Conservation (phyloP, 2,113 vertebrate species). For the Sula dactylatra region DNA sequence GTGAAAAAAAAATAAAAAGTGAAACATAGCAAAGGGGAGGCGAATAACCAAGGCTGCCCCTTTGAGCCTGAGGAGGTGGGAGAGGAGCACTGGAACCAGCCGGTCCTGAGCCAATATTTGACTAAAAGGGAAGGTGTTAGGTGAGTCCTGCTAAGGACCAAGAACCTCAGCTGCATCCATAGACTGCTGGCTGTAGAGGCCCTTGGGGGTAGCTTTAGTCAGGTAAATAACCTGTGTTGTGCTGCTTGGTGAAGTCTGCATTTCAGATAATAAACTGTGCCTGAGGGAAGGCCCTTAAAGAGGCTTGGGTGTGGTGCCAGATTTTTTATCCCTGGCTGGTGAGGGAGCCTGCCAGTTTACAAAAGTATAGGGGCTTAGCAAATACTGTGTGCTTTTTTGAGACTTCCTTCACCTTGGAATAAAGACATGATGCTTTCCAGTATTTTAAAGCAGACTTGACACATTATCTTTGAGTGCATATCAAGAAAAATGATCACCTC, state of each 20-base stretch:
- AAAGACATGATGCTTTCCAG: neutral
- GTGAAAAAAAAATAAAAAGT: neutral
- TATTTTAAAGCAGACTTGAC: neutral
- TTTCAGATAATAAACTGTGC: slow-evolving; percentile 3
- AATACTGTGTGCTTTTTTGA: neutral
- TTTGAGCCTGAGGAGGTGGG: neutral
- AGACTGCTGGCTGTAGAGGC: neutral
- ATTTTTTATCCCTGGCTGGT: neutral
- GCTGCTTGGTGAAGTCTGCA: neutral
- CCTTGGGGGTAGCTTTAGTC: neutral
- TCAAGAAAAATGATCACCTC: neutral
- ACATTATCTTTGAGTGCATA: neutral
- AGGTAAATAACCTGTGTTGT: neutral
- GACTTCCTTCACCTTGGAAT: neutral
- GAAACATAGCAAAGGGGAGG: neutral
- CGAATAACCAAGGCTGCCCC: neutral
- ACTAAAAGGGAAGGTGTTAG: neutral
- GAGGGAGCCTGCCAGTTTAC: neutral
- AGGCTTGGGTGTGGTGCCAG: neutral
- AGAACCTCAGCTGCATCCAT: neutral
- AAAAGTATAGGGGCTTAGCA: neutral
- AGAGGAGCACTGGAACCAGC: neutral
- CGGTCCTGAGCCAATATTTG: neutral
- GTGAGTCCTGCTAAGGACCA: neutral
- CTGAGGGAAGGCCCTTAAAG: neutral